Conservation (phyloP, 2,113 vertebrate genomes). For the Cyanoramphus novaezelandiae region DNA sequence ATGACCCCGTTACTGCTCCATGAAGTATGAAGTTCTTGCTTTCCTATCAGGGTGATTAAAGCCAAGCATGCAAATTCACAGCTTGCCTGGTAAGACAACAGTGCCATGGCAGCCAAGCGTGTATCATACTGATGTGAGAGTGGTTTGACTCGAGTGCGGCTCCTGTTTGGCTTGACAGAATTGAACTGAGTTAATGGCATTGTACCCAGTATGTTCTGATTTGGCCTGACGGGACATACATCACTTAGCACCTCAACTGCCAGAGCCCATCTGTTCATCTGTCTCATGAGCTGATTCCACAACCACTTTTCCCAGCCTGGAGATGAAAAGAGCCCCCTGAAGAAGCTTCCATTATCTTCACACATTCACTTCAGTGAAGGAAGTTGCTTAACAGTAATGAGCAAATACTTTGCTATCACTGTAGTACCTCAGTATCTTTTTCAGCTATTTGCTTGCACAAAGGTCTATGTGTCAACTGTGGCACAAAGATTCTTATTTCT, state of each 20-base stretch:
- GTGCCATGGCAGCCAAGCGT: not conserved
- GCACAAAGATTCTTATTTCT: not conserved
- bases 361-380: not conserved
- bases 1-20: not conserved
- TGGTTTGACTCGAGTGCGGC: not conserved
- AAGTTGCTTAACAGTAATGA: not conserved
- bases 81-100: not conserved
- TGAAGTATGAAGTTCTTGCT: not conserved
- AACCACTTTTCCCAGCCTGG: not conserved
- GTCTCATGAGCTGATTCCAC: not conserved
- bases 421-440: not conserved
- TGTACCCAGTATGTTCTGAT: rapidly evolving
- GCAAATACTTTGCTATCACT: not conserved
- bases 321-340: not conserved
- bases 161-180: not conserved
- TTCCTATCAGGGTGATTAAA: not conserved
- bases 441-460: not conserved
- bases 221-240: rapidly evolving
- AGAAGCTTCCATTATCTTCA: not conserved
- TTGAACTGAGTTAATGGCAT: not conserved
- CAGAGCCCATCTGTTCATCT: not conserved
- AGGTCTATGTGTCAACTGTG: not conserved
- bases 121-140: not conserved
- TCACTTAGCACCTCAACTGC: not conserved
- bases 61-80: not conserved